Base-by-base conservation (phyloP, 1,140 invertebrate species). In the Radopholus similis region DNA sequence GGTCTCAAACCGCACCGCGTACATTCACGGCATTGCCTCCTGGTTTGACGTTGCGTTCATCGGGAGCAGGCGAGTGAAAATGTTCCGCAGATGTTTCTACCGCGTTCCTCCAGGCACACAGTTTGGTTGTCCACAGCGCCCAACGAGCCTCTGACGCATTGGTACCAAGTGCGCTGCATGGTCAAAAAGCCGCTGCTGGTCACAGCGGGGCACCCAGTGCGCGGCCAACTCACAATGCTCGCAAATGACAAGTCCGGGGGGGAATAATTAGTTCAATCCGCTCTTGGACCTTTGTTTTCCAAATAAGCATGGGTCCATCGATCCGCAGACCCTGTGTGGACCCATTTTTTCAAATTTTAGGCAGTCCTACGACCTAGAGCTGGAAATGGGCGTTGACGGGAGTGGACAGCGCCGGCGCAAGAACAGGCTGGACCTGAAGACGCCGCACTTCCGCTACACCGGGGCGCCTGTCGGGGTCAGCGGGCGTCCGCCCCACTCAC, bases 11-110 rank as follows among this genome's bases (percentile, higher is more conserved):
- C n/a, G n/a, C n/a, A n/a, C n/a, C n/a, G n/a, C n/a, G n/a, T n/a
- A n/a, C n/a, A n/a, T 96, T 69, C 95, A 99, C 82, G 95, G 95
- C 8, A 85, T 99, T 64, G 95, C 95, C 21, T 97, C 98, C 85
- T 99, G 95, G 95, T 99, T 99, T 85, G 95, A 99, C 86, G 95
- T 97, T n/a, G 90, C 94, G 54, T 99, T 99, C 85, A 88, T 91
- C 56, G 95, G 95, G 30, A 81, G 74, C 28, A 53, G 34, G 71
- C 49, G 15, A 30, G 60, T 42, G 4, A 34, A n/a, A 21, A 34
- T 68, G 37, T 70, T 32, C 18, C 18, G 4, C 15, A n/a, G 30
- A 67, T 40, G 15, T 38, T 42, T 66, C 8, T 18, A 21, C 11
- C 1, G 4, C 13, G 6, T 68, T 21, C 23, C 34, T 62, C 44